Conservation (phyloP, 2,888 invertebrate species). For the Lapara coniferarum region DNA sequence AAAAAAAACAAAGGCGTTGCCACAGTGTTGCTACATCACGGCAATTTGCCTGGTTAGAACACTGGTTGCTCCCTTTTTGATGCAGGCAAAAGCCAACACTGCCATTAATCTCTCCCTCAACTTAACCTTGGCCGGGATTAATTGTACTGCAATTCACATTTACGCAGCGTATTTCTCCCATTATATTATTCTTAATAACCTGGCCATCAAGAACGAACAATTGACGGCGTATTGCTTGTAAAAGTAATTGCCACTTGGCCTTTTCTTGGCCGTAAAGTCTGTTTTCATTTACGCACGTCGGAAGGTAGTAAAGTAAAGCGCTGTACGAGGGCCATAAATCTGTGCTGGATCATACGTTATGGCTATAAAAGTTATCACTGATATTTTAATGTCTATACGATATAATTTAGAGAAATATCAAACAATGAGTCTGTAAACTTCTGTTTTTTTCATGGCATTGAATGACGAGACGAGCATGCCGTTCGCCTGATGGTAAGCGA, state of each 20-base stretch:
- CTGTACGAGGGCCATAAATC: conserved; percentile 46
- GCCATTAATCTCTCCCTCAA: neutral
- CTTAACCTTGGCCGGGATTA: neutral
- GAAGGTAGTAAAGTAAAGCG: conserved; percentile 40
- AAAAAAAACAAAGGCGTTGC: too few relatives aligned
- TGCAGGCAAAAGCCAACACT: neutral
- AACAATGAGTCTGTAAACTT: too few relatives aligned
- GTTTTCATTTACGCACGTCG: conserved; percentile 51
- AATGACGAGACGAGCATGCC: too few relatives aligned
- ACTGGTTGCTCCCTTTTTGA: too few relatives aligned
- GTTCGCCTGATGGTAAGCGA: too few relatives aligned
- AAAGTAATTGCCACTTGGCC: conserved; percentile 60
- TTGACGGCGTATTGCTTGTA: conserved; percentile 46
- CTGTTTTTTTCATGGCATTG: too few relatives aligned
- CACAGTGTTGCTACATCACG: too few relatives aligned
- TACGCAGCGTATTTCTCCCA: neutral
- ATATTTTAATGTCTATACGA: neutral
- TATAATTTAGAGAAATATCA: neutral
- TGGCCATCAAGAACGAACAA: conserved; percentile 35
- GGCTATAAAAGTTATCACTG: neutral
- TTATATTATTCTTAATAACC: conserved; percentile 6
- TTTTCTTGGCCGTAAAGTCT: conserved; percentile 60
- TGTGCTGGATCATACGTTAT: conserved; percentile 36
- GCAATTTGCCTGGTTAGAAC: too few relatives aligned
- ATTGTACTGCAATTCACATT: neutral